Evolutionary conservation across 2,888 invertebrate species (phyloP).

Genomic region (Coenonympha glycerion): DNA sequence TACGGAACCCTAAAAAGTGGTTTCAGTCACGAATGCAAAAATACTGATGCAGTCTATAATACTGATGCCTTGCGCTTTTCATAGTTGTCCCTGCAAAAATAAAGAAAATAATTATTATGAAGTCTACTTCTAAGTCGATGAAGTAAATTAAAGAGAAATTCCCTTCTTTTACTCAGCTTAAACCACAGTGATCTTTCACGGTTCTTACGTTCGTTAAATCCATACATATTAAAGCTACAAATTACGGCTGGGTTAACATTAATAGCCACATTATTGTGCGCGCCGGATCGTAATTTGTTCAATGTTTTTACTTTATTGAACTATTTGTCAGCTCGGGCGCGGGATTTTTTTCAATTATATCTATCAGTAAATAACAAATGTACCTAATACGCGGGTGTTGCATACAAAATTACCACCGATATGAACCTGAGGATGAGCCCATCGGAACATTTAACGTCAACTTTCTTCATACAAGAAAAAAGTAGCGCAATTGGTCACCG

Average conservation of each 20-base stretch:
- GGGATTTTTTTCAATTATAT: constrained; percentile 23
- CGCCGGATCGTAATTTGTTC: constrained; percentile 13
- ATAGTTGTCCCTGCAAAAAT: too few species aligned
- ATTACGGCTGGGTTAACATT: constrained; percentile 6
- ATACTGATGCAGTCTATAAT: too few species aligned
- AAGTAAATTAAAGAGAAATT: neutral
- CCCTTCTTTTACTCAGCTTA: neutral
- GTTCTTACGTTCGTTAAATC: neutral
- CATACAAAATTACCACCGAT: too few species aligned
- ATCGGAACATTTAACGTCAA: too few species aligned
- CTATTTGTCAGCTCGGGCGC: constrained; percentile 15
- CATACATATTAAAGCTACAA: constrained; percentile 9
- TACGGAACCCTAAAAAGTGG: too few species aligned
- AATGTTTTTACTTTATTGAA: constrained; percentile 19
- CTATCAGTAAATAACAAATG: constrained; percentile 19
- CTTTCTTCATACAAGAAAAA: too few species aligned
- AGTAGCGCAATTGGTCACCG: too few species aligned
- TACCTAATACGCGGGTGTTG: constrained; percentile 4
- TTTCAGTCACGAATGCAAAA: too few species aligned
- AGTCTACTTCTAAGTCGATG: neutral
- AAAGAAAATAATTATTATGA: neutral
- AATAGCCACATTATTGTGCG: constrained; percentile 6
- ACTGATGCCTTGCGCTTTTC: too few species aligned
- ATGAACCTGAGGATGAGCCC: too few species aligned
- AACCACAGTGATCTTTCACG: neutral